These are phyloP conservation scores for Lydus trimaculatus DNA, from an alignment of 2,888 invertebrate genomes.

Conservation along the genomic window DNA sequence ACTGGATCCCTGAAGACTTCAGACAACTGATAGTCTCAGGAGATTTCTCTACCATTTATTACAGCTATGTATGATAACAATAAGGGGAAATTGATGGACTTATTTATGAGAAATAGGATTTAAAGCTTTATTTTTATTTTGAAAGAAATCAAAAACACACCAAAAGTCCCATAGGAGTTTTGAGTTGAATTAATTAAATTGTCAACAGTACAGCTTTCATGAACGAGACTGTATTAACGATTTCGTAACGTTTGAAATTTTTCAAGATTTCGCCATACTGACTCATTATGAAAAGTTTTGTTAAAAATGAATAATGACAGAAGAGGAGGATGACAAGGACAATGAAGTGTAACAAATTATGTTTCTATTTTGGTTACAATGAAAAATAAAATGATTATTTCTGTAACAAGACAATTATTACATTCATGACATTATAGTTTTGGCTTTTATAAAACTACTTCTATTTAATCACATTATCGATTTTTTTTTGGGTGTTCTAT, in stretches of 20 bases:
- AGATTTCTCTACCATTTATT: not conserved
- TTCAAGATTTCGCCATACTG: not conserved
- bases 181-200: not conserved
- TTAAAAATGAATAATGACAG: not conserved
- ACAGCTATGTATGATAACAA: not conserved
- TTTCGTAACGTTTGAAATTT: not conserved
- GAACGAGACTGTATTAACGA: not conserved
- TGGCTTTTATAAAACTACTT: not conserved
- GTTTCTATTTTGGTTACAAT: not conserved
- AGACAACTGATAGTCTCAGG: not conserved
- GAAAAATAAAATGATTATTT: not conserved
- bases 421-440: not conserved
- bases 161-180: not conserved
- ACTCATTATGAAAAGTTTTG: not conserved
- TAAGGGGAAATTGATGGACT: not conserved
- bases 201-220: not conserved
- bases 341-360: slow-evolving; percentile 1
- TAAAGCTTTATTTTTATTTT: no score
- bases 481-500: no score
- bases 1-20: not conserved
- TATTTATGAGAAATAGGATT: no score
- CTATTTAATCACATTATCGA: no score
- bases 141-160: not conserved
- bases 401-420: not conserved
- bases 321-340: not conserved